These are phyloP conservation scores for Drosophila melanosoma DNA, from an alignment of 2,888 invertebrate genomes.

Conservation along the genomic window DNA sequence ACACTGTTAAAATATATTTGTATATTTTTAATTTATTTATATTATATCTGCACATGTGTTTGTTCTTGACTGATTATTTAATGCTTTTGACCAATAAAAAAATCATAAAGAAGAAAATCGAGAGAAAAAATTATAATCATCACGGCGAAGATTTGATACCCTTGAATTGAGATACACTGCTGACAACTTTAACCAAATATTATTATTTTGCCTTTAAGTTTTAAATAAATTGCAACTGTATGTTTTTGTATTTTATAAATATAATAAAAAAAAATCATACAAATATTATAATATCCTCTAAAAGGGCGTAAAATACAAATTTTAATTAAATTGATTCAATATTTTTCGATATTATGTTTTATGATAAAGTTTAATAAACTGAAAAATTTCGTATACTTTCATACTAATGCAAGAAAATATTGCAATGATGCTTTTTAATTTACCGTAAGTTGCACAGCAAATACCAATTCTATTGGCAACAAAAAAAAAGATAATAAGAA, in stretches of 20 bases:
- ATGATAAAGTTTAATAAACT: background rate
- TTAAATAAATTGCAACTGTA: fast-evolving
- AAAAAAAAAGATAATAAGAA: background rate
- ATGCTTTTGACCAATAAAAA: slow-evolving; percentile 5
- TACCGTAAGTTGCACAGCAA: slow-evolving; percentile 28
- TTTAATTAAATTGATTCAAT: slow-evolving; percentile 9
- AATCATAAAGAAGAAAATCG: background rate
- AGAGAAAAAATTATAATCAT: no score
- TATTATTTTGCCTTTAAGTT: background rate
- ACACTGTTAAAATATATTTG: background rate
- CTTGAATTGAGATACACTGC: background rate
- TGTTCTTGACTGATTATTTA: slow-evolving; percentile 23
- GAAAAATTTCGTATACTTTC: slow-evolving; percentile 2
- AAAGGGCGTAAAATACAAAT: background rate
- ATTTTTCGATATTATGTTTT: background rate
- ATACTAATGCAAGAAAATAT: slow-evolving; percentile 2
- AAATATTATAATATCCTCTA: no score
- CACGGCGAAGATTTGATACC: background rate
- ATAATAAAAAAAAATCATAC: background rate
- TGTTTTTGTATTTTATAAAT: background rate
- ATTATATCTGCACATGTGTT: background rate
- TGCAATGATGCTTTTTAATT: slow-evolving; percentile 32
- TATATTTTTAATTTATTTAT: background rate
- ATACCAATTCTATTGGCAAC: slow-evolving; percentile 36
- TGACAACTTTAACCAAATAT: background rate